Percentiles rank a stretch among this genome's conserved stretches.
Evolutionary conservation across 2,888 invertebrate species (phyloP).

Genomic region (Pristionchus arcanus): DNA sequence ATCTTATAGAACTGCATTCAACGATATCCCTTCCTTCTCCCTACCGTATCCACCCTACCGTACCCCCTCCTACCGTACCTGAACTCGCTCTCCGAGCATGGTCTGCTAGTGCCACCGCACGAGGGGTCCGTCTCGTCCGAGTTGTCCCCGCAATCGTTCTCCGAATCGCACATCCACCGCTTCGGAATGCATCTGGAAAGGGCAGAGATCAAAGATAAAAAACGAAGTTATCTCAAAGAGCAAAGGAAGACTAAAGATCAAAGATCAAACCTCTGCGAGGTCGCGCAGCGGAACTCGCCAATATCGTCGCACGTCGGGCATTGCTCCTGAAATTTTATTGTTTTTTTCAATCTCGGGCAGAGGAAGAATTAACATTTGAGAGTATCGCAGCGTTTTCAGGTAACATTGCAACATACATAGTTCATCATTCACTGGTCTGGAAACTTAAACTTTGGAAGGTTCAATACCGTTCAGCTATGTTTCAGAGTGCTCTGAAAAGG

Average conservation of each 20-base stretch:
- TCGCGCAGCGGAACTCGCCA: conserved; percentile 91
- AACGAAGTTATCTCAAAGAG: not conserved
- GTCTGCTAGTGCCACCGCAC: conserved; percentile 85
- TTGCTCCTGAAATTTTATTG: conserved; percentile 57
- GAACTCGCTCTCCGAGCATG: conserved; percentile 80
- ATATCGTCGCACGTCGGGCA: conserved; percentile 88
- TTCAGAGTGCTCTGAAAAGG: not conserved
- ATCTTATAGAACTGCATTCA: too few species aligned
- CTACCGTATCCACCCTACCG: not conserved
- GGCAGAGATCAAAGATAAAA: not conserved
- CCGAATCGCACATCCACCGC: conserved; percentile 83
- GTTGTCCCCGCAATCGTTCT: conserved; percentile 95
- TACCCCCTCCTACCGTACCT: conserved; percentile 43
- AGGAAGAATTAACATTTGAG: not conserved
- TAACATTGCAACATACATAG: not conserved
- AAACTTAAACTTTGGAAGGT: too few species aligned
- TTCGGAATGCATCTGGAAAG: conserved; percentile 85
- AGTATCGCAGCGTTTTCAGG: not conserved
- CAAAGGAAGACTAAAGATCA: too few species aligned
- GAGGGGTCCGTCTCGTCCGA: conserved; percentile 84
- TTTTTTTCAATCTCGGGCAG: not conserved
- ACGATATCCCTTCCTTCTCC: too few species aligned
- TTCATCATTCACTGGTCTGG: not conserved
- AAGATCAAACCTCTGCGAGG: conserved; percentile 59
- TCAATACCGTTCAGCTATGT: not conserved